Base-by-base conservation (phyloP, 2,888 invertebrate genomes). In the Phortica okadai region DNA sequence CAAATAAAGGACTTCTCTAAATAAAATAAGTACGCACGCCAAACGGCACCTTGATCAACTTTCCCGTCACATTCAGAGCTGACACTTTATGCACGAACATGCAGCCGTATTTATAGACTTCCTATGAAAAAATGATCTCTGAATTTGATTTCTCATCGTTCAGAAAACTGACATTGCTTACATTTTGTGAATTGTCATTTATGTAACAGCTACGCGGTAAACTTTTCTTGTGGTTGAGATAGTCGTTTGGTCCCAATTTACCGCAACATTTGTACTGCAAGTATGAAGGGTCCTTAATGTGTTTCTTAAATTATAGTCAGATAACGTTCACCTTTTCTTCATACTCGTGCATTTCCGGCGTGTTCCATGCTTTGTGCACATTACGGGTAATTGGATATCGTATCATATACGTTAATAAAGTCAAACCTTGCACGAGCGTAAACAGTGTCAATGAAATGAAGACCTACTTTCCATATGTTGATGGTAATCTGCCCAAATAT, bases 221-320 rank as follows among this genome's bases (percentile, higher is more conserved):
- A 0, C n/a, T 6, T 0, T 54, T 74, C 0, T 11, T 41, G 4
- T 0, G 10, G 0, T 77, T 33, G 4, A 66, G 8, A 73, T 84
- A 86, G 54, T 84, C 84, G 10, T 69, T 75, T 0, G 82, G 81
- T 6, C 86, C 85, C 8, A 77, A 59, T 0, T 75, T 74, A 8
- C 87, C 84, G 62, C 84, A 86, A 56, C 87, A 84, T 1, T 42
- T 7, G 5, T 45, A 74, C 84, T 86, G 16, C 8, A 66, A 66
- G 11, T 62, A 56, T 56, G 16, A 56, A 33, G 16, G 7, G 66
- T 41, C 4, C 42, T n/a, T 59, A 58, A 44, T n/a, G 2, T 3
- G 33, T 41, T 66, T 2, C 6, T 41, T 66, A 33, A 16, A 44
- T 42, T 33, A 6, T 42, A 11, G 2, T 10, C 66, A 4, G 11